Conservation (phyloP, 2,113 vertebrate species). For the Micromys minutus region DNA sequence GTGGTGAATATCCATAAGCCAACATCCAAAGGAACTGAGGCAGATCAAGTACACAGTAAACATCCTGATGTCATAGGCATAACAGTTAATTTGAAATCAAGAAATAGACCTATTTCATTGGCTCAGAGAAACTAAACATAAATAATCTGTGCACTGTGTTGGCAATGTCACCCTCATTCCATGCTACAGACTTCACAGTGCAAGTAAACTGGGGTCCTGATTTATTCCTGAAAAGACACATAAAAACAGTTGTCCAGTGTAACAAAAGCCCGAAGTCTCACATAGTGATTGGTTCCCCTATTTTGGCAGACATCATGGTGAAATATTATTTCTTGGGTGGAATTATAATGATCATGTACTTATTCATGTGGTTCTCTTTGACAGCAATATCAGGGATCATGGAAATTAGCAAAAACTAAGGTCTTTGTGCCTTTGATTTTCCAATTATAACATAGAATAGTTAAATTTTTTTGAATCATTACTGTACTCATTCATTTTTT, state of each 20-base stretch:
- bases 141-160: neutral
- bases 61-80: conserved; percentile 27
- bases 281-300: neutral
- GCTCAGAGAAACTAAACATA: conserved; percentile 67
- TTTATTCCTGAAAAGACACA: neutral
- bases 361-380: neutral
- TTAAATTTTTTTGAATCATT: neutral
- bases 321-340: neutral
- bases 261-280: conserved; percentile 9
- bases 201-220: conserved; percentile 58
- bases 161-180: neutral
- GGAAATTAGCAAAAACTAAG: neutral
- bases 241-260: conserved; percentile 22
- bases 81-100: conserved; percentile 54
- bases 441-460: too few species aligned
- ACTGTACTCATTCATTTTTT: neutral
- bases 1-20: neutral
- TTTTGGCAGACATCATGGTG: conserved; percentile 18
- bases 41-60: conserved; percentile 42
- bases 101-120: neutral
- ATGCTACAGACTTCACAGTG: neutral
- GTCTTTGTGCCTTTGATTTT: neutral
- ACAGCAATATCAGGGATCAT: neutral
- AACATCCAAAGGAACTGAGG: conserved; percentile 18
- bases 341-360: neutral